A percentile compares a stretch with the other conserved stretches of the same genome.
These are phyloP conservation scores for Trachymyrmex septentrionalis DNA, from an alignment of 1,140 invertebrate genomes.

Conservation along the genomic window DNA sequence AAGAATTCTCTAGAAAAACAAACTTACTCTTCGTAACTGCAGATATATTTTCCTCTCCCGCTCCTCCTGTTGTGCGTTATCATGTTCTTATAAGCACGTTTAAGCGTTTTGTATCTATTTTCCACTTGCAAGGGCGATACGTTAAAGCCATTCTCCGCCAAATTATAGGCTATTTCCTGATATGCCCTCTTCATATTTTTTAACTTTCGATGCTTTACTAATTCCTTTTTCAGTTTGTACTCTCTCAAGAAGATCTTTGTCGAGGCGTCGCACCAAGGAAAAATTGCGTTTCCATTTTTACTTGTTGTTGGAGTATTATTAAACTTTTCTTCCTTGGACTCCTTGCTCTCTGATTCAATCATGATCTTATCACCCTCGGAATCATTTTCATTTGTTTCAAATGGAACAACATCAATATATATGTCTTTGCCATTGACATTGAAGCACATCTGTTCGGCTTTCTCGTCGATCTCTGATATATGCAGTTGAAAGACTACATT, in stretches of 20 bases:
- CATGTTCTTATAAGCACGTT: slow-evolving; percentile 56
- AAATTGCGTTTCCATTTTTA: slow-evolving; percentile 32
- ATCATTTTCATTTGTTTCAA: slow-evolving; percentile 14
- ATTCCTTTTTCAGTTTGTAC: slow-evolving; percentile 40
- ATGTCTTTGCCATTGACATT: slow-evolving; percentile 49
- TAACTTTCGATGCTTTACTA: slow-evolving; percentile 28
- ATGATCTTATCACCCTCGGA: background rate
- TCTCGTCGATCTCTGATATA: slow-evolving; percentile 39
- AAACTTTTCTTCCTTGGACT: background rate
- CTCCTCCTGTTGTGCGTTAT: slow-evolving; percentile 43
- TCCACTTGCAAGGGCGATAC: slow-evolving; percentile 46
- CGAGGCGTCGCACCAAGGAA: slow-evolving; percentile 42
- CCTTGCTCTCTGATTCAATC: background rate
- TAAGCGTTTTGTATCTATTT: slow-evolving; percentile 46
- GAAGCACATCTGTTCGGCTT: slow-evolving; percentile 32
- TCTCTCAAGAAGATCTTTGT: slow-evolving; percentile 45
- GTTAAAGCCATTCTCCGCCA: slow-evolving; percentile 16
- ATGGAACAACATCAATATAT: slow-evolving; percentile 31
- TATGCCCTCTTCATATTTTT: slow-evolving; percentile 53
- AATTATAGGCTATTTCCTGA: slow-evolving; percentile 27
- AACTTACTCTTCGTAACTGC: slow-evolving; percentile 49
- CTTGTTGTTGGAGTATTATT: background rate
- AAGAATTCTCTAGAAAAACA: background rate
- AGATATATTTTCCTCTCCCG: slow-evolving; percentile 48
- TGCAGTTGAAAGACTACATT: slow-evolving; percentile 21